Conservation (phyloP, 1,140 invertebrate genomes). For the Ostrea denselamellosa region DNA sequence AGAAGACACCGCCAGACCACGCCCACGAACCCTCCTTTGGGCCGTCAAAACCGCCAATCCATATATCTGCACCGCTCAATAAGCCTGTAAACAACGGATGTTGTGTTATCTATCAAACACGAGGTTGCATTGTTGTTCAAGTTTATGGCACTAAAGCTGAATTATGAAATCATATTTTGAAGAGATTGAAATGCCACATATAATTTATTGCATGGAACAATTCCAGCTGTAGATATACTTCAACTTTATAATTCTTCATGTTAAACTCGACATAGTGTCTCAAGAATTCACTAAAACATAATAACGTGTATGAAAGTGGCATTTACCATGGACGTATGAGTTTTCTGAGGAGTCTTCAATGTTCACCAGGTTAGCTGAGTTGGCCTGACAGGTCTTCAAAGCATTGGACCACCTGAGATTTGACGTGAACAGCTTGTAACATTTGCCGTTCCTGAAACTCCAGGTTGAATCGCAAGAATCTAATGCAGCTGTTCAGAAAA, state of each 20-base stretch:
- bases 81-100: background rate
- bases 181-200: no score
- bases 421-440: background rate
- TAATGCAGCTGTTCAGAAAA: background rate
- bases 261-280: no score
- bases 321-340: background rate
- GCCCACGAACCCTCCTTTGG: background rate
- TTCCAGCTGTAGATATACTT: no score
- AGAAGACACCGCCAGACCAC: background rate
- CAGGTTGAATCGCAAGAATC: background rate
- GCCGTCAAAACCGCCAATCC: slow-evolving; percentile 9
- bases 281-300: background rate
- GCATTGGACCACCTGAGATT: background rate
- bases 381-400: background rate
- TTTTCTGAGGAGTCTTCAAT: background rate
- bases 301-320: background rate
- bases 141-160: no score
- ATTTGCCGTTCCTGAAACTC: slow-evolving; percentile 24
- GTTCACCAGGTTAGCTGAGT: slow-evolving; percentile 20
- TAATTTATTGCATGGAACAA: no score
- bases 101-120: background rate
- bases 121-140: no score
- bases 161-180: no score
- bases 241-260: no score
- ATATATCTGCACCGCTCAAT: background rate